Conservation (phyloP, 2,888 invertebrate species). For the Trachelus stipa region DNA sequence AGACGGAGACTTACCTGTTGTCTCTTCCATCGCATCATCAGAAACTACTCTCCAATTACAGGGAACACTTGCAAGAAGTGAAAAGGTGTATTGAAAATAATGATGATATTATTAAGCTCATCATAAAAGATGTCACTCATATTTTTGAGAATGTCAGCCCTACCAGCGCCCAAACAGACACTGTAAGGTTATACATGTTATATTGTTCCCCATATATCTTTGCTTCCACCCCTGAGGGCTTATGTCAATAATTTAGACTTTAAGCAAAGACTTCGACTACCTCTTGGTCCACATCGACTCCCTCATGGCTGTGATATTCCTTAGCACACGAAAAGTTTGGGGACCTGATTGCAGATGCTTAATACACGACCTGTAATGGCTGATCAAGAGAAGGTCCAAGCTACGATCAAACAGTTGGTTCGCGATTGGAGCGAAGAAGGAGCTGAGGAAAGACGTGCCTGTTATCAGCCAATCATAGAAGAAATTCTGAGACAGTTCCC, state of each 20-base stretch:
- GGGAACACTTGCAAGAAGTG: slow-evolving; percentile 79
- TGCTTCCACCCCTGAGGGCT: neutral
- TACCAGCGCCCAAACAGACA: slow-evolving; percentile 55
- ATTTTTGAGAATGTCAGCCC: slow-evolving; percentile 83
- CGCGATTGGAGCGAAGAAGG: slow-evolving; percentile 96
- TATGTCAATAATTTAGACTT: neutral
- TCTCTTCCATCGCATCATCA: slow-evolving; percentile 82
- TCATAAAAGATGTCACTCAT: slow-evolving; percentile 82
- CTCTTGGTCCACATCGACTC: neutral
- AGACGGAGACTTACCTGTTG: slow-evolving; percentile 80
- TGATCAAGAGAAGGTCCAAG: slow-evolving; percentile 85
- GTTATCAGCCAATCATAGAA: slow-evolving; percentile 90
- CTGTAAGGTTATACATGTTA: slow-evolving; percentile 48
- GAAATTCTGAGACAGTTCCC: slow-evolving; percentile 83
- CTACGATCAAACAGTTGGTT: slow-evolving; percentile 95
- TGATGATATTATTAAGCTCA: slow-evolving; percentile 75
- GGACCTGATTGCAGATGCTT: slow-evolving; percentile 56
- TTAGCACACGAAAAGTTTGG: slow-evolving; percentile 48
- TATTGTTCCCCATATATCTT: neutral
- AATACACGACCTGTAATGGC: slow-evolving; percentile 61
- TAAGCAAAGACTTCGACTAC: neutral
- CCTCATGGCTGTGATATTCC: neutral
- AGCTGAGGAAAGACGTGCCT: slow-evolving; percentile 82
- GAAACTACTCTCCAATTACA: slow-evolving; percentile 79
- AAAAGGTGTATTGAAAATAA: slow-evolving; percentile 84